These are phyloP conservation scores for Plebejus melissa DNA, from an alignment of 2,888 invertebrate species.

Conservation along the genomic window DNA sequence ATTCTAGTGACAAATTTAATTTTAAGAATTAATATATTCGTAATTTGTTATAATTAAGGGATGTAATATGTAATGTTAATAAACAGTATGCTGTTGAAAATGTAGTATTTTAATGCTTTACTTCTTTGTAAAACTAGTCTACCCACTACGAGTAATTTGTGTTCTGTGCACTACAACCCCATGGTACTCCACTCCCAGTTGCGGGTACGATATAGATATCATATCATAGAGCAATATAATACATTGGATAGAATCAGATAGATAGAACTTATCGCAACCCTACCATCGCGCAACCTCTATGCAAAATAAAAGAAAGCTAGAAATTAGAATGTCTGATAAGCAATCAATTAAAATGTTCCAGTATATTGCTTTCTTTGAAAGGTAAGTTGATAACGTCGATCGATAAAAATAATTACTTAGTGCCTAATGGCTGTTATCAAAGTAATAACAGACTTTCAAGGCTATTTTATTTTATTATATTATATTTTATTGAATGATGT, in stretches of 20 bases:
- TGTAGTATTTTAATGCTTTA: too few relatives aligned
- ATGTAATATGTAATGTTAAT: conserved; percentile 25
- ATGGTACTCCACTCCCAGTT: too few relatives aligned
- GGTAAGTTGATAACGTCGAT: background rate
- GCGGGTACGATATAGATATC: too few relatives aligned
- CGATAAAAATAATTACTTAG: background rate
- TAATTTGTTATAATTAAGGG: conserved; percentile 16
- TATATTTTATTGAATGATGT: background rate
- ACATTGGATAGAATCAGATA: too few relatives aligned
- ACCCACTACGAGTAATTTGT: too few relatives aligned
- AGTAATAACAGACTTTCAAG: background rate
- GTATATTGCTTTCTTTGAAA: background rate
- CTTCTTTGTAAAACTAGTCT: too few relatives aligned
- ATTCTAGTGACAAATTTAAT: conserved; percentile 44
- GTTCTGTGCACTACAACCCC: too few relatives aligned
- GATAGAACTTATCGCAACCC: too few relatives aligned
- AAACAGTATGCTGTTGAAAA: conserved; percentile 18
- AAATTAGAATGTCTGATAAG: background rate
- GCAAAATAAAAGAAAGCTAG: too few relatives aligned
- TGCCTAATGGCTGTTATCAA: background rate
- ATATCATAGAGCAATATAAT: too few relatives aligned
- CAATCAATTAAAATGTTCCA: background rate
- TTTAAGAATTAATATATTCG: conserved; percentile 35
- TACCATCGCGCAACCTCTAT: too few relatives aligned
- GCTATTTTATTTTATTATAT: too few relatives aligned